Base-by-base conservation (phyloP, 2,797 vertebrate genomes). In the Helostoma temminkii region DNA sequence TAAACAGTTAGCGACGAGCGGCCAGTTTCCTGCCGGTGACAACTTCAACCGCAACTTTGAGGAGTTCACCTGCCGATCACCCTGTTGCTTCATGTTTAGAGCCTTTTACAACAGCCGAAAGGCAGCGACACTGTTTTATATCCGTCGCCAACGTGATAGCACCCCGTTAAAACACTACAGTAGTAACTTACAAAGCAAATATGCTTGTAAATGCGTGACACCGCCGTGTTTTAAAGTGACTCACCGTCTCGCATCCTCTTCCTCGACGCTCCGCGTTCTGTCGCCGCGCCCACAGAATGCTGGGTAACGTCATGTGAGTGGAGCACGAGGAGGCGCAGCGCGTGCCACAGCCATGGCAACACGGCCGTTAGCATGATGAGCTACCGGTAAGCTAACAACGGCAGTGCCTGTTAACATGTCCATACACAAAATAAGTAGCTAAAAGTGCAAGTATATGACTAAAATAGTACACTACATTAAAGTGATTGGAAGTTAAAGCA, bases 181-280 rank as follows among this genome's bases (percentile, higher is more conserved):
- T 61, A 0, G 2, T 0, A 1, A 0, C 14, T 10, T 11, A 54
- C 14, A 10, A 6, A 0, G 26, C 43, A 22, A 1, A 34, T 2
- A 11, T 0, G 16, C 11, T 15, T 0, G 9, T 11, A 3, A 1
- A 5, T 34, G 0, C n/a, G 3, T 8, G 24, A 6, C 10, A 22
- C 21, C 0, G 21, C 3, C 1, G 9, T 0, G 30, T 12, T 45
- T 5, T 0, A 10, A 3, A 6, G 48, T 49, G 12, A 80, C 88
- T 79, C 28, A 89, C 88, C 89, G 4, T 41, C 2, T 42, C 64
- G 66, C 83, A 86, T 86, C 82, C 25, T 82, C 80, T 65, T 78
- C 67, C 74, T 64, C 9, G 65, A 50, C 18, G 71, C 37, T 64
- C 60, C 55, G 14, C 45, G 22, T 54, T 49, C 50, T 28, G 64